A percentile compares a stretch with the other conserved stretches of the same genome.
These are phyloP conservation scores for Helostoma temminkii DNA, from an alignment of 2,797 vertebrate species.

Conservation along the genomic window DNA sequence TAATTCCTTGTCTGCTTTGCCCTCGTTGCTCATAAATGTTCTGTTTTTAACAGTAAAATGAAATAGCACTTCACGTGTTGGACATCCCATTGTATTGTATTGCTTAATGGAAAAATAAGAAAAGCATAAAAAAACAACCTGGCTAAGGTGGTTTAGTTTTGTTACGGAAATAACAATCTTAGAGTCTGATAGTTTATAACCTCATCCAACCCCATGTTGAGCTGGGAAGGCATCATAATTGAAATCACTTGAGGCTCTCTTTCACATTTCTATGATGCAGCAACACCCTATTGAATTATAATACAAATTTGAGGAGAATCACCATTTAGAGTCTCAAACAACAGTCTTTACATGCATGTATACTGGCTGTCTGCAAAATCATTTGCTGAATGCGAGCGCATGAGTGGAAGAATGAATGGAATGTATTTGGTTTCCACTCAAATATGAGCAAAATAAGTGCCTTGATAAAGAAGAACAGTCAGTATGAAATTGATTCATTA, in stretches of 20 bases:
- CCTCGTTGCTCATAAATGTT: constrained; percentile 63
- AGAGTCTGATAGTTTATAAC: constrained; percentile 60
- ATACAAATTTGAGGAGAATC: constrained; percentile 77
- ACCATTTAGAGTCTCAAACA: constrained; percentile 69
- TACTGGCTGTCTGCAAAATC: constrained; percentile 68
- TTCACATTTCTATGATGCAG: constrained; percentile 65
- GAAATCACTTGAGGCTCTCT: constrained; percentile 74
- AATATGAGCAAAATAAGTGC: constrained; percentile 73
- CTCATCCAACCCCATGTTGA: constrained; percentile 66
- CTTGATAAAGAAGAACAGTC: constrained; percentile 66
- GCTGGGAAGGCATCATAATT: constrained; percentile 66
- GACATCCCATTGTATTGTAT: constrained; percentile 52
- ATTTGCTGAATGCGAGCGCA: constrained; percentile 78
- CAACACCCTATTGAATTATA: constrained; percentile 78
- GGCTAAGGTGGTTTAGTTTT: constrained; percentile 29
- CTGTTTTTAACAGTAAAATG: constrained; percentile 58
- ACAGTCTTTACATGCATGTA: constrained; percentile 77
- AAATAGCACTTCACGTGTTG: constrained; percentile 57
- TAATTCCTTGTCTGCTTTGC: constrained; percentile 53
- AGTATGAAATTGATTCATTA: constrained; percentile 77
- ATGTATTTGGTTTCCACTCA: constrained; percentile 67
- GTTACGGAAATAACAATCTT: constrained; percentile 54
- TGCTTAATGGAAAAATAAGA: constrained; percentile 60
- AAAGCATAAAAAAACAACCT: constrained; percentile 24
- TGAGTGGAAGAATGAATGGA: constrained; percentile 77